phyloP scores from a whole-genome alignment of 2,797 vertebrate species.

The Hozukius guyotensis region DNA sequence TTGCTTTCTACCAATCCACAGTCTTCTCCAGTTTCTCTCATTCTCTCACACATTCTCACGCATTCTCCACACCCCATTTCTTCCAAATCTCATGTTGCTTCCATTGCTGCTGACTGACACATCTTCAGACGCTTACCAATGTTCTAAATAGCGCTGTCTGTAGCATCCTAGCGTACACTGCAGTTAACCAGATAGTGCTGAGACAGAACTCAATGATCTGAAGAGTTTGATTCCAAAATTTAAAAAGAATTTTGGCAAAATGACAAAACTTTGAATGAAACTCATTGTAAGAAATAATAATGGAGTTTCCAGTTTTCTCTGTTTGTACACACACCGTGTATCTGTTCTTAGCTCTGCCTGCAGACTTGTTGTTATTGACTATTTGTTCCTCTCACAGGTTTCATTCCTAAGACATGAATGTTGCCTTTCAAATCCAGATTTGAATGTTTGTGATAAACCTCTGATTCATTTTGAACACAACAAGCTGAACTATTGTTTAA shows the following conservation, averaged over 20 bases:
- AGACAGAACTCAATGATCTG: constrained; percentile 5
- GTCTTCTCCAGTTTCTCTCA: background rate
- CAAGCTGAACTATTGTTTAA: background rate
- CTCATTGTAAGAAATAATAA: background rate
- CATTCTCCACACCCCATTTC: constrained; percentile 17
- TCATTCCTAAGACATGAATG: background rate
- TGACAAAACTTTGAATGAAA: background rate
- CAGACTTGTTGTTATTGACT: background rate
- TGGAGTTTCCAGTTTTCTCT: background rate
- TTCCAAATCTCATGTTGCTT: background rate
- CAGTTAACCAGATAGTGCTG: background rate
- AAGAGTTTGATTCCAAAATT: background rate
- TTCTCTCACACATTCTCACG: background rate
- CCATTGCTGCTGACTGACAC: constrained; percentile 12
- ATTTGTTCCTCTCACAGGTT: background rate
- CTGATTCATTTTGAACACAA: background rate
- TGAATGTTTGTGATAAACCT: background rate
- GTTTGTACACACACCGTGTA: background rate
- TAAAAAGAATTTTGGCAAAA: background rate
- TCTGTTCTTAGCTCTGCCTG: background rate
- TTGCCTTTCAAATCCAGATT: background rate
- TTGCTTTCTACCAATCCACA: background rate
- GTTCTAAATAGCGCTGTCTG: background rate
- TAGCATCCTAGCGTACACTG: background rate
- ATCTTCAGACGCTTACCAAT: background rate